These are phyloP conservation scores for Osmerus mordax DNA, from an alignment of 2,113 vertebrate species.

Conservation along the genomic window DNA sequence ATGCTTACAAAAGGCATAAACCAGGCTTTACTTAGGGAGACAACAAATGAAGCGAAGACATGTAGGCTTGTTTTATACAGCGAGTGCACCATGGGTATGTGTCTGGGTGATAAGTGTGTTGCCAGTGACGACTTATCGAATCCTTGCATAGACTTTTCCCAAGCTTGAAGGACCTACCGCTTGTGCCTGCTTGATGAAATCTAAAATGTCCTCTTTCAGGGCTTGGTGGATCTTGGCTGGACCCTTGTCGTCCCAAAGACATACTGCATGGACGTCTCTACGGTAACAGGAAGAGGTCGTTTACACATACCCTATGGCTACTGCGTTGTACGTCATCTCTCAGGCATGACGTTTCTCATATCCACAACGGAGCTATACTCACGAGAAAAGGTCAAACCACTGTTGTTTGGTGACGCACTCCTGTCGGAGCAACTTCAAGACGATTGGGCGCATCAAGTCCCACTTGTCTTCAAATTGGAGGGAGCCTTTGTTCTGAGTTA, in stretches of 20 bases:
- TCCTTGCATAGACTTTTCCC: neutral
- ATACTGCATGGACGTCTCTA: slow-evolving; percentile 97
- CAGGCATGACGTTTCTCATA: no score
- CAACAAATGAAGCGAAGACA: no score
- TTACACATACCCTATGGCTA: neutral
- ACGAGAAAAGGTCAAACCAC: slow-evolving; percentile 99
- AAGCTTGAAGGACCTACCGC: slow-evolving; percentile 79
- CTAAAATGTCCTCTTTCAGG: slow-evolving; percentile 97
- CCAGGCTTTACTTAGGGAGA: no score
- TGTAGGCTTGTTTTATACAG: no score
- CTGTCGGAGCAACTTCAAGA: slow-evolving; percentile 95
- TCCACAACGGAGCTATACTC: slow-evolving; percentile 56
- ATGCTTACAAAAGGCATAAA: no score
- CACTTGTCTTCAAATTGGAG: slow-evolving; percentile 99
- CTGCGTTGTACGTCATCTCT: neutral
- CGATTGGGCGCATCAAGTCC: slow-evolving; percentile 98
- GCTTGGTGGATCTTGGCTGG: slow-evolving; percentile 99
- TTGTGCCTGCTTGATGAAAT: slow-evolving; percentile 99
- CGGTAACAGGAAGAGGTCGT: slow-evolving; percentile 32
- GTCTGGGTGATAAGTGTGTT: neutral
- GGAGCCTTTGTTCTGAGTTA: slow-evolving; percentile 91
- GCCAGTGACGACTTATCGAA: neutral
- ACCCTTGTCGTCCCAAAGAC: slow-evolving; percentile 99
- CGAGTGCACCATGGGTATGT: no score
- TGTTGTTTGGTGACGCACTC: slow-evolving; percentile 98